phyloP scores from a whole-genome alignment of 2,797 vertebrate genomes.

The Microcaecilia unicolor region DNA sequence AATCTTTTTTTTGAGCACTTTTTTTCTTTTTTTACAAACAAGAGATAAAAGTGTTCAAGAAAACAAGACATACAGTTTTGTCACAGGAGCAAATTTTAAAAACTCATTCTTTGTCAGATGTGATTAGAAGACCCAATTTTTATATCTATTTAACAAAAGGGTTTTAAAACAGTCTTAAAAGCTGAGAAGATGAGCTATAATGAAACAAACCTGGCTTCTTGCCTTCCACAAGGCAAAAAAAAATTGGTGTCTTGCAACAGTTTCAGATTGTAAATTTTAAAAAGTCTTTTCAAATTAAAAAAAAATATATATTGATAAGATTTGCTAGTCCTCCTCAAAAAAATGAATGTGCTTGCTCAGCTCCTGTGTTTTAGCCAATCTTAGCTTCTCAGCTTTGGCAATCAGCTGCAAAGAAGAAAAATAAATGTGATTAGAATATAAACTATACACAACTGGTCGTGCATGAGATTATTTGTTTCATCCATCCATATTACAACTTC shows the following conservation, averaged over 20 bases:
- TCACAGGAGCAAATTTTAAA: too few relatives aligned
- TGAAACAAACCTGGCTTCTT: not conserved
- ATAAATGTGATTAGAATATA: too few relatives aligned
- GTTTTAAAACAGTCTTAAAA: conserved; percentile 14
- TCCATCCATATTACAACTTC: too few relatives aligned
- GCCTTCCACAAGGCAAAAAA: not conserved
- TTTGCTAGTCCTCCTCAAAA: conserved; percentile 69
- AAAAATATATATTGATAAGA: not conserved
- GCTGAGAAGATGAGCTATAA: not conserved
- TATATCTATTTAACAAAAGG: conserved; percentile 13
- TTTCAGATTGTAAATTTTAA: not conserved
- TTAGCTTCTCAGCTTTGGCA: conserved; percentile 89
- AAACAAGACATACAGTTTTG: too few relatives aligned
- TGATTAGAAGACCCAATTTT: conserved; percentile 26
- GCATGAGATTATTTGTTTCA: too few relatives aligned
- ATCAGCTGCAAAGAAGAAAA: conserved; percentile 62
- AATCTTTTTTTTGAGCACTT: too few relatives aligned
- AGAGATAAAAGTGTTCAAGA: too few relatives aligned
- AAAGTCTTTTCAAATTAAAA: not conserved
- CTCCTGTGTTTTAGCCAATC: conserved; percentile 76
- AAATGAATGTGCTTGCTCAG: conserved; percentile 83
- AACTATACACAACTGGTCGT: too few relatives aligned
- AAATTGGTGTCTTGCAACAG: not conserved
- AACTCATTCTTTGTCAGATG: too few relatives aligned
- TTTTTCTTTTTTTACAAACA: too few relatives aligned